Evolutionary conservation across 2,113 vertebrate genomes (phyloP), one percentile per base, ranked within the genome.

Genomic region (Tragelaphus buxtoni): DNA sequence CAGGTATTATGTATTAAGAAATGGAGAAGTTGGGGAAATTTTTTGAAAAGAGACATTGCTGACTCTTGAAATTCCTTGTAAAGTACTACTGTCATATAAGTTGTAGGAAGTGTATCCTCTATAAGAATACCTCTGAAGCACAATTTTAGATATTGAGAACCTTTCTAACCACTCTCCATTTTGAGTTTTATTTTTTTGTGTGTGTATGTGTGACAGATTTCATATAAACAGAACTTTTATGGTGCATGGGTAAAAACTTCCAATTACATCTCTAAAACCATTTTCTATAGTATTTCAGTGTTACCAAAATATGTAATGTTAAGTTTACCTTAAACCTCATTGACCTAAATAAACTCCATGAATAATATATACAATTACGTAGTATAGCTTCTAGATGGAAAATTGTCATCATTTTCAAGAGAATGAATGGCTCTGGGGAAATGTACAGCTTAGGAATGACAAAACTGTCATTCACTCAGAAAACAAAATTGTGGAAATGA

Each of bases 141-240:
- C 39, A 77, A 6, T 94, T 95, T 90, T 69, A 92, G n/a, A 74
- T 92, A 82, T n/a, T 95, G 51, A 87, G 35, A 89, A n/a, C 47
- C 14, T 91, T 56, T 42, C 18, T 90, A 51, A 39, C 1, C 35
- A 20, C 51, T 28, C 56, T 65, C 39, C n/a, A 76, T 89, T 88
- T 81, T 86, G 35, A 97, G 76, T 39, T 72, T 56, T 56, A 9
- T 26, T 58, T 58, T 26, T 56, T 16, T 63, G 14, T 63, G 14
- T 32, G 28, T 32, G 14, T 35, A 9, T 61, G 13, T 61, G 9
- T 79, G 24, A 51, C 39, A 80, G 26, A 35, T 55, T 80, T 88
- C 56, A 35, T 87, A 30, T 86, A 28, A 77, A 45, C 9, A 79
- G 1, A 45, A 90, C 26, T 35, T 89, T 86, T 82, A 79, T 74